Evolutionary conservation across 2,797 vertebrate genomes (phyloP), one percentile per base, ranked within the genome.

Genomic region (Remorina albescens): DNA sequence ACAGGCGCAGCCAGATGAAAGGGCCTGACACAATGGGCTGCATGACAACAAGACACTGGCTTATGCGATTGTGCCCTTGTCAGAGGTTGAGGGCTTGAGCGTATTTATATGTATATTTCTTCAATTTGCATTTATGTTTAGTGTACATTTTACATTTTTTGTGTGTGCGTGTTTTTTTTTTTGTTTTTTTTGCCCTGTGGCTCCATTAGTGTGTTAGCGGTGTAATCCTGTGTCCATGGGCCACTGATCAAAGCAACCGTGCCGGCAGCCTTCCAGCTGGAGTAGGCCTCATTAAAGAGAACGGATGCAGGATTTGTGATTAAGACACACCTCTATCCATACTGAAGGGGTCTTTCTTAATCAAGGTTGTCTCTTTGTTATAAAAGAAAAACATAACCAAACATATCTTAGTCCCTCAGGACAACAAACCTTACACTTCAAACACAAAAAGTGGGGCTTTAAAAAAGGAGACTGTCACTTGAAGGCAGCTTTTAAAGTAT

Each of bases 211-310:
- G 83, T 89, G 87, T 89, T 81, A 83, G 84, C 84, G 37, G 72
- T 28, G 76, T 88, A 86, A 88, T 87, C 78, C 82, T 11, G 53
- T 51, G 82, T 87, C 80, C 81, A 56, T 13, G 87, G 90, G 84
- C 88, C 71, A 30, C 81, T 86, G 88, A 92, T 92, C 92, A 93
- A 91, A 93, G 91, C 72, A 18, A 70, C 41, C 18, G 6, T 44
- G 25, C 78, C 60, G 78, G 82, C 87, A 69, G 83, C 83, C 74
- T 77, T 89, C 89, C 88, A 89, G 87, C 85, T 84, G 81, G 78
- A 90, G 80, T 13, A 18, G 78, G 74, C 81, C 86, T 92, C 84
- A 87, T 93, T 90, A 91, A 77, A 82, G 68, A 49, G 74, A 70
- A 81, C 74, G 0, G 63, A 74, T 85, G 76, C 76, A 51, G 71